Evolutionary conservation across 2,113 vertebrate genomes (phyloP).

Genomic region (Dermatemys mawii): DNA sequence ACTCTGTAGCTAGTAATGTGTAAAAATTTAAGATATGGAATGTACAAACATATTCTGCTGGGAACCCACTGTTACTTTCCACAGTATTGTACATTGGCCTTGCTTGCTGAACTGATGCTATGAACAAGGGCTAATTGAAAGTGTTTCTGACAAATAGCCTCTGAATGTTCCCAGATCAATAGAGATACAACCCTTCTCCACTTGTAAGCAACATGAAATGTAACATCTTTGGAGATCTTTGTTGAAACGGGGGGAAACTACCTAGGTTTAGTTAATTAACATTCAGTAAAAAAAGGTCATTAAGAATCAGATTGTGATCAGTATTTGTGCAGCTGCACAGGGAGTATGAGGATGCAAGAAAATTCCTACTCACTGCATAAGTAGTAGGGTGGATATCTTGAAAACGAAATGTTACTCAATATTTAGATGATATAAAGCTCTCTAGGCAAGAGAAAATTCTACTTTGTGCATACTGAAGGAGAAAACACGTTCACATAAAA

Average conservation of each 20-base stretch:
- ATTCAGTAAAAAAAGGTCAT: not conserved
- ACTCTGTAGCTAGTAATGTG: not conserved
- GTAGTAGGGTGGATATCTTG: not conserved
- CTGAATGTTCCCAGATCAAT: not conserved
- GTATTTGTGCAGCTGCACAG: not conserved
- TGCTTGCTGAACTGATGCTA: not conserved
- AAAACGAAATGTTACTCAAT: not conserved
- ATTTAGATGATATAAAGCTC: not conserved
- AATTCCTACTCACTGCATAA: not conserved
- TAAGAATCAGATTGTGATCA: not conserved
- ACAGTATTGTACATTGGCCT: not conserved
- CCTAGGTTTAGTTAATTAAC: not conserved
- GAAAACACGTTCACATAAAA: not conserved
- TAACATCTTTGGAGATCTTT: not conserved
- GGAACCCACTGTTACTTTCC: not conserved
- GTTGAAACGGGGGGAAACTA: not conserved
- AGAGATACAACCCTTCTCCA: not conserved
- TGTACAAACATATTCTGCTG: not conserved
- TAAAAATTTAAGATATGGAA: not conserved
- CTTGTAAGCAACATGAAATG: not conserved
- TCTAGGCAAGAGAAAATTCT: not conserved
- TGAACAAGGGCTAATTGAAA: conserved; percentile 29
- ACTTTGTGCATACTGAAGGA: not conserved
- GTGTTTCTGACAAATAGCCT: not conserved
- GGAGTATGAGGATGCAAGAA: not conserved